Evolutionary conservation across 2,113 vertebrate genomes (phyloP).

Genomic region (Stigmatopora nigra): DNA sequence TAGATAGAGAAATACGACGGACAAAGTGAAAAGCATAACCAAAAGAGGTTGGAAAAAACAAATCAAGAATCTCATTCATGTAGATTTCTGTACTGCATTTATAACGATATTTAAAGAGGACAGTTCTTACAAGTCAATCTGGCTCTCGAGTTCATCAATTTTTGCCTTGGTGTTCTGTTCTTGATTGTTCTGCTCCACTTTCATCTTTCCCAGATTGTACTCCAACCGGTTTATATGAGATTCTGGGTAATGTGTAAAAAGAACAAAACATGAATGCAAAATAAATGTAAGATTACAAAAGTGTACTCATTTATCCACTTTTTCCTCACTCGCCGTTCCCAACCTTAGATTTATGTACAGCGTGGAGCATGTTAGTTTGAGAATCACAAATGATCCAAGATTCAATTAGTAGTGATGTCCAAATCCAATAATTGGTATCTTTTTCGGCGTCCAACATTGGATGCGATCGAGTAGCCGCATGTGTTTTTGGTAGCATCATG

Average conservation of each 20-base stretch:
- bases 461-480: no score
- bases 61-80: no score
- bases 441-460: no score
- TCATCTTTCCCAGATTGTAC: slow-evolving; percentile 74
- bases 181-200: slow-evolving; percentile 67
- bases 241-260: slow-evolving; percentile 54
- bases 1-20: no score
- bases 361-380: not conserved
- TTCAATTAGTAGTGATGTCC: no score
- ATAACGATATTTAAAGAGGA: not conserved
- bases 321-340: not conserved
- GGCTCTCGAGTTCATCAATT: slow-evolving; percentile 73
- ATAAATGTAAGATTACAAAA: not conserved
- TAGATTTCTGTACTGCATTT: not conserved
- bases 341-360: no score
- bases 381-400: no score
- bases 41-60: no score
- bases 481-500: no score
- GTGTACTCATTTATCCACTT: not conserved
- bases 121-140: slow-evolving; percentile 70
- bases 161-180: slow-evolving; percentile 68
- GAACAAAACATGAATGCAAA: not conserved
- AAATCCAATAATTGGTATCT: no score
- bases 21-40: no score
- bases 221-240: slow-evolving; percentile 75